Percentiles rank a stretch among this genome's conserved stretches.
phyloP scores from a whole-genome alignment of 2,113 vertebrate genomes.

The Neomonachus schauinslandi region DNA sequence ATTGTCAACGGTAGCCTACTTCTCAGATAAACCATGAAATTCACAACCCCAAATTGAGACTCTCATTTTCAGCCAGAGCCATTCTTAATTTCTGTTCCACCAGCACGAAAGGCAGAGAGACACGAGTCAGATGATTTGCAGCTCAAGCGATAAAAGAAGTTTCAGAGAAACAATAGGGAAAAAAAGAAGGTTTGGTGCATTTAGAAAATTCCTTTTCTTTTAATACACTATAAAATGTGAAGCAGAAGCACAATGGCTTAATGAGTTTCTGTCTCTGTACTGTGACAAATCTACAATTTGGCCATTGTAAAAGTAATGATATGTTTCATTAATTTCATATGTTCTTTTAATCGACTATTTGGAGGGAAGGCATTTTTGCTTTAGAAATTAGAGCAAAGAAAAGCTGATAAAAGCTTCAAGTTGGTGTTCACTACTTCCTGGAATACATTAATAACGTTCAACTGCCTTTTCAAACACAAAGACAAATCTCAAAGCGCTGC shows the following conservation, averaged over 20 bases:
- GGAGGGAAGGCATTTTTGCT: conserved; percentile 82
- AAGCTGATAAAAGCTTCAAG: conserved; percentile 83
- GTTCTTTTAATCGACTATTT: conserved; percentile 87
- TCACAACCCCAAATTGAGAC: not conserved
- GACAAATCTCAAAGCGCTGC: conserved; percentile 70
- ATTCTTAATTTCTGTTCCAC: conserved; percentile 64
- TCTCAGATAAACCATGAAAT: conserved; percentile 67
- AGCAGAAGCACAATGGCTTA: conserved; percentile 80
- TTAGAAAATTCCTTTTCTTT: conserved; percentile 71
- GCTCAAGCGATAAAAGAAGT: conserved; percentile 58
- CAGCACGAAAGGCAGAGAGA: not conserved
- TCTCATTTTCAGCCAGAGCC: conserved; percentile 55
- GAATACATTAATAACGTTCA: conserved; percentile 76
- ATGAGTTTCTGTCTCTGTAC: conserved; percentile 77
- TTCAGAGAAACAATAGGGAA: conserved; percentile 58
- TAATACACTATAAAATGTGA: conserved; percentile 74
- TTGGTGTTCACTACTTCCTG: conserved; percentile 72
- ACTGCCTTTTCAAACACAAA: conserved; percentile 71
- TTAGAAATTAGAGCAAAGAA: conserved; percentile 83
- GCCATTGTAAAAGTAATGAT: conserved; percentile 86
- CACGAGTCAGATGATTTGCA: conserved; percentile 36
- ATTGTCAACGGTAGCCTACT: conserved; percentile 36
- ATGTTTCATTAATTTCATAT: conserved; percentile 87
- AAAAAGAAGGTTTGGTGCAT: not conserved
- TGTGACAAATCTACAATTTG: conserved; percentile 86